Evolutionary conservation across 2,113 vertebrate genomes (phyloP), one percentile per base, ranked within the genome.

Genomic region (Trachemys scripta): DNA sequence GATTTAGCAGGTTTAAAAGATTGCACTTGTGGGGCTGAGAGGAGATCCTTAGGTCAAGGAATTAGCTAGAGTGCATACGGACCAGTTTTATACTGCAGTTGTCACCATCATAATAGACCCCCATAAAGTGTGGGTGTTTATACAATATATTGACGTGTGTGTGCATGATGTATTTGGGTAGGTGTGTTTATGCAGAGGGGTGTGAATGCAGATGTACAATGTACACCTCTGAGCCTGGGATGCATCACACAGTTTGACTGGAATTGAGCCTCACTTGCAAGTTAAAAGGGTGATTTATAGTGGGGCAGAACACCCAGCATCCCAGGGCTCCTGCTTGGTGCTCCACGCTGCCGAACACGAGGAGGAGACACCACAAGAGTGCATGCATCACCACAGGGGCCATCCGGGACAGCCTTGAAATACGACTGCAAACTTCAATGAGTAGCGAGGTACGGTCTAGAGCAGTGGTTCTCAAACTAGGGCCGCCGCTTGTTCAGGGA

Each of bases 151-250:
- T 69, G 16, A 50, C 69, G 24, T n/a, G 8, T 9, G 57, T 14
- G 65, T 7, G 49, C n/a, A 47, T 0, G 20, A 24, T 10, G 12
- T 1, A 17, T 24, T 16, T 59, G 31, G 72, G 6, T 4, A 24
- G 0, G 4, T 2, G 4, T 50, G 84, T 27, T 78, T 54, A 1
- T 5, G 35, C 29, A 27, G 25, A 81, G 12, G 6, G 13, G 12
- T 27, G 81, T 69, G 59, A 45, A 19, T 4, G 12, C 25, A 35
- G 6, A 10, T 0, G 27, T 17, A 3, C 57, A 8, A 35, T 27
- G 9, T 0, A 3, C 2, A 38, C 56, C 50, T n/a, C 65, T 1
- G 12, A 17, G 59, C 51, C 45, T 53, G 50, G 3, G 9, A 45
- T 76, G 4, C 42, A 78, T 27, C 38, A 6, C 25, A 14, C 0